These are phyloP conservation scores for Luperina testacea DNA, from an alignment of 2,888 invertebrate genomes.

Conservation along the genomic window DNA sequence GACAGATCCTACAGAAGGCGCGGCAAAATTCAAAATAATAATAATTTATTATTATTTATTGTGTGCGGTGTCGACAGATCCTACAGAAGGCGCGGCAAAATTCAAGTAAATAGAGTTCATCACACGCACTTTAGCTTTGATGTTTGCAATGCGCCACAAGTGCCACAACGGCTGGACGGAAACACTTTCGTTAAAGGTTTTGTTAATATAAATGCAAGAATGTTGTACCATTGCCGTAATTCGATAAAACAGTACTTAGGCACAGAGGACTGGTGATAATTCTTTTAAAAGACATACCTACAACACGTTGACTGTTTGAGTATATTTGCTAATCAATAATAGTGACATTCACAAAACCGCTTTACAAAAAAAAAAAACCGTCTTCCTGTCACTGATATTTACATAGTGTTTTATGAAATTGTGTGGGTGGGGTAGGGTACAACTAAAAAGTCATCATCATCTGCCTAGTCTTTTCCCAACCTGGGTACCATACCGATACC, in stretches of 20 bases:
- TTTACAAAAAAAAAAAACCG: too few relatives aligned
- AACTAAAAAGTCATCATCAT: too few relatives aligned
- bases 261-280: neutral
- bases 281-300: neutral
- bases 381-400: too few relatives aligned
- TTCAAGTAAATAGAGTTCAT: constrained; percentile 4
- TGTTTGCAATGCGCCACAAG: neutral
- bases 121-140: neutral
- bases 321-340: neutral
- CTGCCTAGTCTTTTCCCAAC: too few relatives aligned
- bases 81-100: constrained; percentile 27
- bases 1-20: constrained; percentile 2
- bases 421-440: too few relatives aligned
- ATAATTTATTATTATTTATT: too few relatives aligned
- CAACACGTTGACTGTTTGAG: neutral
- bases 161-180: neutral
- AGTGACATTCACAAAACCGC: neutral
- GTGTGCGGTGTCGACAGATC: neutral
- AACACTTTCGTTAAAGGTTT: neutral
- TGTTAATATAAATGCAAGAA: too few relatives aligned
- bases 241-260: neutral
- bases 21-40: constrained; percentile 43
- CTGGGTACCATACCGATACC: too few relatives aligned
- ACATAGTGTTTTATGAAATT: too few relatives aligned
- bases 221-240: neutral